These are phyloP conservation scores for Callaeas wilsoni DNA, from an alignment of 2,113 vertebrate species.

Conservation along the genomic window DNA sequence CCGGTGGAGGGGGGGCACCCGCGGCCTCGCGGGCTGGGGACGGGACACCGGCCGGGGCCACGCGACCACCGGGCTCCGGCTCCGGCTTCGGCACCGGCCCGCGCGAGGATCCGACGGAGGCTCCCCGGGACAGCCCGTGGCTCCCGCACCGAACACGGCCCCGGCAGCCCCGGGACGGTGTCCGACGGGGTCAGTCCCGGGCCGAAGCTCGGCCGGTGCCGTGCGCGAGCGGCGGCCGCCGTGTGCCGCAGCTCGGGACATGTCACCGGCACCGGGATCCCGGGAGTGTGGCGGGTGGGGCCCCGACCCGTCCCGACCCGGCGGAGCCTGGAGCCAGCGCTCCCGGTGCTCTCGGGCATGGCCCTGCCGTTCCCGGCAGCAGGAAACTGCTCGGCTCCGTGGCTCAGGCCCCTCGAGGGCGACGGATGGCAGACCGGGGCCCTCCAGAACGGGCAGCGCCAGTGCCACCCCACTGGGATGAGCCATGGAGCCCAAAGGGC, in stretches of 20 bases:
- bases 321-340: background rate
- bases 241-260: background rate
- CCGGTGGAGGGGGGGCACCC: conserved; percentile 70
- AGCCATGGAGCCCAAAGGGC: background rate
- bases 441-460: background rate
- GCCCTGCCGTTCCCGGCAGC: background rate
- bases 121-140: background rate
- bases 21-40: conserved; percentile 63
- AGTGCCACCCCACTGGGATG: rapidly evolving
- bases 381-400: background rate
- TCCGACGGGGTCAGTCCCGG: background rate
- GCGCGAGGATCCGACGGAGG: background rate
- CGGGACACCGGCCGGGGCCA: background rate
- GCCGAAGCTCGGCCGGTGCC: background rate
- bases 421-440: background rate
- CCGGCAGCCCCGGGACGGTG: background rate
- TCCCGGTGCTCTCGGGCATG: background rate
- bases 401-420: background rate
- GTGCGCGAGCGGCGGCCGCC: too few relatives aligned
- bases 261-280: background rate
- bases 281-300: background rate
- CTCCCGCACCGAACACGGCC: background rate
- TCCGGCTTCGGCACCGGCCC: background rate
- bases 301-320: background rate
- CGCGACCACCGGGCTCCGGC: background rate